A percentile compares a stretch with the other conserved stretches of the same genome.
These are phyloP conservation scores for Plecturocebus donacophilus DNA, from an alignment of 2,113 vertebrate genomes.

Conservation along the genomic window DNA sequence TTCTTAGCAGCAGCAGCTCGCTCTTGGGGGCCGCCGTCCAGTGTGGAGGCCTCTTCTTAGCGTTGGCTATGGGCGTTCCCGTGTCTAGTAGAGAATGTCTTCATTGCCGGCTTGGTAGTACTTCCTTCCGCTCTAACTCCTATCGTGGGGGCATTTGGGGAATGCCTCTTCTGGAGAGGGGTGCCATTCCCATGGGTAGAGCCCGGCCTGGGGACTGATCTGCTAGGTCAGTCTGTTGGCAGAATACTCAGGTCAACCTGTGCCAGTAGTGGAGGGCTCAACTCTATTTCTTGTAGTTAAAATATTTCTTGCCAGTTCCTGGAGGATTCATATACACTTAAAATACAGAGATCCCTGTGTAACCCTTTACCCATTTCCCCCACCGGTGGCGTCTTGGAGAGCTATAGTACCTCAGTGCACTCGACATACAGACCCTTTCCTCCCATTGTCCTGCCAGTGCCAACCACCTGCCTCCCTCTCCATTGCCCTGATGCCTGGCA, in stretches of 20 bases:
- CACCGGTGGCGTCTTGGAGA: not conserved
- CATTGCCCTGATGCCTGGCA: not conserved
- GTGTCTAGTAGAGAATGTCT: not conserved
- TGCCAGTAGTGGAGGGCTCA: not conserved
- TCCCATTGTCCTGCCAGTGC: not conserved
- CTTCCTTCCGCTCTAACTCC: not conserved
- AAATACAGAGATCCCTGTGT: not conserved
- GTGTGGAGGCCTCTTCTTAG: not conserved
- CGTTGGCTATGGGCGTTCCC: not conserved
- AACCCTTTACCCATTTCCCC: not conserved
- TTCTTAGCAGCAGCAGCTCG: not conserved
- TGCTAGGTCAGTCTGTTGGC: not conserved
- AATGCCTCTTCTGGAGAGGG: not conserved
- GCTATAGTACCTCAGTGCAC: not conserved
- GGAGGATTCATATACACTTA: not conserved
- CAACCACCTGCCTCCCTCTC: not conserved
- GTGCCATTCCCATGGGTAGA: not conserved
- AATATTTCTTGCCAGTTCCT: not conserved
- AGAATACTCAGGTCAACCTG: not conserved
- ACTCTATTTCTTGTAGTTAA: not conserved
- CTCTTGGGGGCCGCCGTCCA: rapidly evolving
- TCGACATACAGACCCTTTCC: not conserved
- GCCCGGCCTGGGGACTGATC: too few species aligned
- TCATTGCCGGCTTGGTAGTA: not conserved
- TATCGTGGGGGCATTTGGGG: not conserved